These are phyloP conservation scores for Hirundichthys speculiger DNA, from an alignment of 2,113 vertebrate genomes.

Conservation along the genomic window DNA sequence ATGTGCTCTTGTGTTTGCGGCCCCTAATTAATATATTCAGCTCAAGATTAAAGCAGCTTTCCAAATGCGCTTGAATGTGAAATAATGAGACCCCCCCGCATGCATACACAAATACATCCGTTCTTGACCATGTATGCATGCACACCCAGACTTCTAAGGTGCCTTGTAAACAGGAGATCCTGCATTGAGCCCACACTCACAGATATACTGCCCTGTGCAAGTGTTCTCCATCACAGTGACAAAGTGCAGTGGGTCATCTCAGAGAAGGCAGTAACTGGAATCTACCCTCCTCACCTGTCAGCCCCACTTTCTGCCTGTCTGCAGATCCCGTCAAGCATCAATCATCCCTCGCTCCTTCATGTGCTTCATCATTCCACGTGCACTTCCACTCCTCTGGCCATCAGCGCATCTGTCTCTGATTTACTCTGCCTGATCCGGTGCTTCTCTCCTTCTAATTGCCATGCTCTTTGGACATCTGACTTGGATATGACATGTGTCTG, in stretches of 20 bases:
- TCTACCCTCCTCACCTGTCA: constrained; percentile 64
- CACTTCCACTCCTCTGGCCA: constrained; percentile 14
- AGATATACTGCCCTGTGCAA: constrained; percentile 46
- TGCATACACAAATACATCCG: constrained; percentile 37
- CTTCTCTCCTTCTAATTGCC: constrained; percentile 12
- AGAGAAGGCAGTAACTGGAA: constrained; percentile 57
- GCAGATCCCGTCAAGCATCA: constrained; percentile 68
- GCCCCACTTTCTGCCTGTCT: constrained; percentile 59
- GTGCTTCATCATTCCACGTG: constrained; percentile 23
- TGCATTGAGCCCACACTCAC: constrained; percentile 35
- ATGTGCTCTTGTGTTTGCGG: constrained; percentile 2
- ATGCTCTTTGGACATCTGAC: constrained; percentile 14
- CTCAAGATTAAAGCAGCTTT: constrained; percentile 15
- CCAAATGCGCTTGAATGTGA: constrained; percentile 35
- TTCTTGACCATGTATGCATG: constrained; percentile 34
- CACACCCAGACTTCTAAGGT: constrained; percentile 12
- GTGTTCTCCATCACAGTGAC: constrained; percentile 52
- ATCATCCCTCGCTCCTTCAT: constrained; percentile 44
- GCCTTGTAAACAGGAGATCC: constrained; percentile 33
- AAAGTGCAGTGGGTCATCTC: constrained; percentile 62
- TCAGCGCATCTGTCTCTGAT: constrained; percentile 38
- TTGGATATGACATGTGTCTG: constrained; percentile 15
- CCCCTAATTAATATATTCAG: constrained; percentile 19
- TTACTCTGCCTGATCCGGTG: constrained; percentile 28
- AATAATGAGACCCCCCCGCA: constrained; percentile 58